Percentiles rank a stretch among this genome's conserved stretches.
phyloP scores from a whole-genome alignment of 92 coral and sea anemone species.

The Chrysogorgia sp. region DNA sequence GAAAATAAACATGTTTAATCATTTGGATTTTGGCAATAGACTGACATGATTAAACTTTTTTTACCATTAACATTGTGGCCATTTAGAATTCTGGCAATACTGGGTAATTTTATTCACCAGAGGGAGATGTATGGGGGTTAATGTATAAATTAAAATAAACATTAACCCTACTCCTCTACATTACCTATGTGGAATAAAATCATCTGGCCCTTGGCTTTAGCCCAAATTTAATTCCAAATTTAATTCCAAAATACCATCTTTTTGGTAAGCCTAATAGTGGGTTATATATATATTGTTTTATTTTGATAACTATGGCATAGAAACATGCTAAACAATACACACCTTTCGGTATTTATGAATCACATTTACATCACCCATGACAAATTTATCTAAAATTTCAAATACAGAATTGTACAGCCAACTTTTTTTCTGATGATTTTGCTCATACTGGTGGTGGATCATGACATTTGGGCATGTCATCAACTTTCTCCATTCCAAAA shows the following conservation, averaged over 20 bases:
- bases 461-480: neutral
- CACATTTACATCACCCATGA: neutral
- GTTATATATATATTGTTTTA: too few relatives aligned
- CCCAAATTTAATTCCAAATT: too few relatives aligned
- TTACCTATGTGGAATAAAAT: neutral
- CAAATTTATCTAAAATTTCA: neutral
- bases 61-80: too few relatives aligned
- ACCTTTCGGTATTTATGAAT: neutral
- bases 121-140: too few relatives aligned
- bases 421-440: neutral
- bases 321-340: neutral
- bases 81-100: too few relatives aligned
- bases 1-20: too few relatives aligned
- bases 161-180: too few relatives aligned
- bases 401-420: neutral
- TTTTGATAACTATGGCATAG: too few relatives aligned
- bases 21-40: too few relatives aligned
- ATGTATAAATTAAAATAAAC: too few relatives aligned
- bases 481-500: constrained; percentile 8
- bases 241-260: constrained; percentile 3
- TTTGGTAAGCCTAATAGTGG: neutral
- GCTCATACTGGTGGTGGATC: neutral
- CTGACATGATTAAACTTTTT: too few relatives aligned
- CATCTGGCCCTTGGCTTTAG: neutral
- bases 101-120: too few relatives aligned